phyloP scores from a whole-genome alignment of 1,140 invertebrate genomes.

The Caenorhabditis inopinata region DNA sequence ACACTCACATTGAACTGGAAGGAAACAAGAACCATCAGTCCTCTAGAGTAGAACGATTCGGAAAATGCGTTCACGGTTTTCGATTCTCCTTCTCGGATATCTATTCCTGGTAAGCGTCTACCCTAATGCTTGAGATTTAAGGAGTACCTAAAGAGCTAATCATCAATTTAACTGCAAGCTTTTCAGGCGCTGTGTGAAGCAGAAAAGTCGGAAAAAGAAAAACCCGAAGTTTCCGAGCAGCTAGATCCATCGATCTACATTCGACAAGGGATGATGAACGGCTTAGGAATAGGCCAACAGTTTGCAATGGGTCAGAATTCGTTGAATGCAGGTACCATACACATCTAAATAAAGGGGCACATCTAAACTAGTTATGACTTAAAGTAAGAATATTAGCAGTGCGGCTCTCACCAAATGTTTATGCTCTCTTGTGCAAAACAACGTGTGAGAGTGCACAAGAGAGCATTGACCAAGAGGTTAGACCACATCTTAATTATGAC shows the following conservation, averaged over 20 bases:
- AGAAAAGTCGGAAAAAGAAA: conserved; percentile 3
- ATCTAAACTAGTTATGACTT: too few relatives aligned
- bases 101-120: too few relatives aligned
- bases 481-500: not conserved
- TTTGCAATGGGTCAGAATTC: conserved; percentile 25
- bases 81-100: too few relatives aligned
- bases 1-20: too few relatives aligned
- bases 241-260: conserved; percentile 38
- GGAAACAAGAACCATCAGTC: not conserved
- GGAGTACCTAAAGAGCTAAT: not conserved
- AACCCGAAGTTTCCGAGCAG: conserved; percentile 36
- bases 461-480: not conserved
- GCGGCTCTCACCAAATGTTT: too few relatives aligned
- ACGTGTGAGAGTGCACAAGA: too few relatives aligned
- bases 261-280: conserved; percentile 6
- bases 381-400: too few relatives aligned
- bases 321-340: not conserved
- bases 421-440: too few relatives aligned
- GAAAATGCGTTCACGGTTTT: not conserved
- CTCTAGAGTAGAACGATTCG: too few relatives aligned
- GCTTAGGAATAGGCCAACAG: conserved; percentile 17
- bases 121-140: too few relatives aligned
- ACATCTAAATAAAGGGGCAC: too few relatives aligned
- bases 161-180: not conserved
- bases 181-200: not conserved